Percentiles rank a stretch among this genome's conserved stretches.
These are phyloP conservation scores for Corbicula japonica DNA, from an alignment of 2,888 invertebrate genomes.

Conservation along the genomic window DNA sequence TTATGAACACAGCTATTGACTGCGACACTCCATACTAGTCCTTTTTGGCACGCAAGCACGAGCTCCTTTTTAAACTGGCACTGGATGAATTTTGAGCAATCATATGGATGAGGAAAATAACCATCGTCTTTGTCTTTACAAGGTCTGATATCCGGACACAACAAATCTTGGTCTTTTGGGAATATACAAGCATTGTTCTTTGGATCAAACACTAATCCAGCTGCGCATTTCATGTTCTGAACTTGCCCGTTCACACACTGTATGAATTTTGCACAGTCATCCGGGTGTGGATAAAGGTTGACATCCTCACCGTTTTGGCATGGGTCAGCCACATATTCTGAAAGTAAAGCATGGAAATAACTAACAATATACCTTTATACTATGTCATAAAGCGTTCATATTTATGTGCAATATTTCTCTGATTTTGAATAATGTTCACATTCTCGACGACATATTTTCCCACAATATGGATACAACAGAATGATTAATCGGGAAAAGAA, in stretches of 20 bases:
- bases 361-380: no score
- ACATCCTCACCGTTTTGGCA: slow-evolving; percentile 60
- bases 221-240: slow-evolving; percentile 66
- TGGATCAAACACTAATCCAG: slow-evolving; percentile 71
- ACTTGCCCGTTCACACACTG: slow-evolving; percentile 70
- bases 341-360: slow-evolving; percentile 25
- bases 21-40: slow-evolving; percentile 70
- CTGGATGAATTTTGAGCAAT: slow-evolving; percentile 77
- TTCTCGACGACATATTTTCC: no score
- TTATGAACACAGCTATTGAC: slow-evolving; percentile 72
- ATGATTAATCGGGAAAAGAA: no score
- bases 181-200: slow-evolving; percentile 66
- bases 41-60: slow-evolving; percentile 65
- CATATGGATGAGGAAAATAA: slow-evolving; percentile 76
- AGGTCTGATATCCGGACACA: slow-evolving; percentile 73
- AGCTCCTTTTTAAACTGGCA: slow-evolving; percentile 72
- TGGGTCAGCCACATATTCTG: slow-evolving; percentile 68
- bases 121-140: slow-evolving; percentile 72
- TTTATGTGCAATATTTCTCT: no score
- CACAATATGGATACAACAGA: no score
- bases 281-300: slow-evolving; percentile 66
- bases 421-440: no score
- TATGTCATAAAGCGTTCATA: no score
- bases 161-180: slow-evolving; percentile 63
- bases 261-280: slow-evolving; percentile 71